Evolutionary conservation across 2,797 vertebrate genomes (phyloP).

Genomic region (Sebastes glaucus): DNA sequence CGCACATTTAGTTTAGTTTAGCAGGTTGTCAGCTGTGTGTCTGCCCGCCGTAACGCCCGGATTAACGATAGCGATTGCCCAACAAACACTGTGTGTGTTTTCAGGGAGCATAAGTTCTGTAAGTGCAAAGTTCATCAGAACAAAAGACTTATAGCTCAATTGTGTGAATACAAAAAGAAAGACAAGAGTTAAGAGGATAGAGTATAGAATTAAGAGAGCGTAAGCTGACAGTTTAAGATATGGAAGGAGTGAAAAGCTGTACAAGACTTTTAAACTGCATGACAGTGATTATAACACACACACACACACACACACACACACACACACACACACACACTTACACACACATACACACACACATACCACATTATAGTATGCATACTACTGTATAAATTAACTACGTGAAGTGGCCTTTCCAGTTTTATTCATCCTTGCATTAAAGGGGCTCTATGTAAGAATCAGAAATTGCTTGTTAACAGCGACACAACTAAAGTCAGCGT

Average conservation of each 20-base stretch:
- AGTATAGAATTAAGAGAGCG: neutral
- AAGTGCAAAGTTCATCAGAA: slow-evolving; percentile 29
- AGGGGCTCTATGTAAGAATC: too few relatives aligned
- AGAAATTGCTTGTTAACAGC: too few relatives aligned
- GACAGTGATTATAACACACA: slow-evolving; percentile 12
- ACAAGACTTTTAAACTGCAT: slow-evolving; percentile 16
- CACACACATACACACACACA: neutral
- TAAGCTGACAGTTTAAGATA: slow-evolving; percentile 27
- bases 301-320: too few relatives aligned
- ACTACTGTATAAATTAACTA: neutral
- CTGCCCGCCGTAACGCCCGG: too few relatives aligned
- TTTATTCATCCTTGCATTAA: neutral
- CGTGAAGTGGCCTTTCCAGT: neutral
- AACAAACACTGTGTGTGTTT: too few relatives aligned
- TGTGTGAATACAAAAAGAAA: slow-evolving; percentile 21
- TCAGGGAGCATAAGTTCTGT: neutral
- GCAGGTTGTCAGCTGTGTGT: too few relatives aligned
- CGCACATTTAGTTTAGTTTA: too few relatives aligned
- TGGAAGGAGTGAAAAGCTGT: slow-evolving; percentile 18
- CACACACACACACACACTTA: too few relatives aligned
- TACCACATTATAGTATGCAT: neutral
- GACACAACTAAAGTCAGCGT: too few relatives aligned
- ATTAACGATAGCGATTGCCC: too few relatives aligned
- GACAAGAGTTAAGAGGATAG: slow-evolving; percentile 10
- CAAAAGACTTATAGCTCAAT: slow-evolving; percentile 28